Percentiles rank a stretch among this genome's conserved stretches.
Evolutionary conservation across 2,113 vertebrate genomes (phyloP).

Genomic region (Myrmecobius fasciatus): DNA sequence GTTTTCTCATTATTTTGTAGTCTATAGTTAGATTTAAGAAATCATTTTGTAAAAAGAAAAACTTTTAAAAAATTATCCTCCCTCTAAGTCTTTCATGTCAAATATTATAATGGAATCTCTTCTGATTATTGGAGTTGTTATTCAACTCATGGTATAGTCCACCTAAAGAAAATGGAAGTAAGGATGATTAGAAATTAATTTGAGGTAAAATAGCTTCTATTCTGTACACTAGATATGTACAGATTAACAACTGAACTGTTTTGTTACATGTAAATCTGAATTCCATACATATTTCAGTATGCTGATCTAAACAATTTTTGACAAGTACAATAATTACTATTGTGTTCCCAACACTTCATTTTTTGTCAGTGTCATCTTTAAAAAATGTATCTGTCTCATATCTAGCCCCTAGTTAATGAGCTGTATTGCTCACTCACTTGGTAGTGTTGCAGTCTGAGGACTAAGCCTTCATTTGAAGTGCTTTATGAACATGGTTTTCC

Average conservation of each 20-base stretch:
- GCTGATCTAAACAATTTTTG: not conserved
- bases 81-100: not conserved
- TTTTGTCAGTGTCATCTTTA: not conserved
- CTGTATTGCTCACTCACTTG: not conserved
- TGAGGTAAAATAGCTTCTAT: not conserved
- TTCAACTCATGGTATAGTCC: not conserved
- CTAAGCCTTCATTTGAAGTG: not conserved
- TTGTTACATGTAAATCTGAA: not conserved
- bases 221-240: not conserved
- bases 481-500: not conserved
- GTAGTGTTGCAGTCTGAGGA: not conserved
- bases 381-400: not conserved
- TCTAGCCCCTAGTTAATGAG: not conserved
- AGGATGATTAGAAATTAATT: not conserved
- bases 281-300: not conserved
- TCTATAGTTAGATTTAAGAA: not conserved
- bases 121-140: not conserved
- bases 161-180: not conserved
- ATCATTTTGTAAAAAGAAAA: not conserved
- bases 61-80: not conserved
- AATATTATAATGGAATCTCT: not conserved
- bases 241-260: not conserved
- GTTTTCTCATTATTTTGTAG: not conserved
- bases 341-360: not conserved
- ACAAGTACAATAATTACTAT: not conserved